Conservation (phyloP, 2,797 vertebrate genomes). For the Poecile montanus region DNA sequence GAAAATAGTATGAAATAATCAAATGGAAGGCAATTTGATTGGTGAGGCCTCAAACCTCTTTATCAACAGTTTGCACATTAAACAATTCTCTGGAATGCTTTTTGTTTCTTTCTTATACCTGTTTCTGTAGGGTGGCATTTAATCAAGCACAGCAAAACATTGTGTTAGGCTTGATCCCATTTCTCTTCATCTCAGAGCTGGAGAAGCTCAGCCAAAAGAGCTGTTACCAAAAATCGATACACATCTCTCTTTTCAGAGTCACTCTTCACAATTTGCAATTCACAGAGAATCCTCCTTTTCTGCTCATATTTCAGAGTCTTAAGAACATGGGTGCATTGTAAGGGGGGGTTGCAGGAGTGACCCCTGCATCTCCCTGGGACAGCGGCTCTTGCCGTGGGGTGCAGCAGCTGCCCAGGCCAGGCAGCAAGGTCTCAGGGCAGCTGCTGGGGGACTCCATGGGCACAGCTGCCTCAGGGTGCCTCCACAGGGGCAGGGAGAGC, state of each 20-base stretch:
- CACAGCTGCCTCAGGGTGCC: fast-evolving
- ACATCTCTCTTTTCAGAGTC: not conserved
- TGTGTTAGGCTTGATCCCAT: not conserved
- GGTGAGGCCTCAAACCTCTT: not conserved
- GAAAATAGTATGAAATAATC: not conserved
- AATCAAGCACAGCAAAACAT: not conserved
- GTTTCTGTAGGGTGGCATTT: not conserved
- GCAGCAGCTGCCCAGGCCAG: not conserved
- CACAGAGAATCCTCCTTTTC: not conserved
- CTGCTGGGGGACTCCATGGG: not conserved
- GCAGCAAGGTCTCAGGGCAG: fast-evolving
- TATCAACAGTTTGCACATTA: not conserved
- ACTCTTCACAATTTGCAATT: not conserved
- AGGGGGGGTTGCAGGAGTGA: not conserved
- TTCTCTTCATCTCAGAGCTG: not conserved
- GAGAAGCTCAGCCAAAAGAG: not conserved
- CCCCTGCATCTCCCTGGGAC: fast-evolving
- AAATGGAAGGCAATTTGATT: not conserved
- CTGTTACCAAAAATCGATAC: not conserved
- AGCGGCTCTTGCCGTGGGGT: not conserved
- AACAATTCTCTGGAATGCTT: not conserved
- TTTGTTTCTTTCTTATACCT: not conserved
- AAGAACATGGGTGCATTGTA: not conserved
- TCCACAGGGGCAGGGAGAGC: fast-evolving
- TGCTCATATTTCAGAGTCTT: not conserved